phyloP scores from a whole-genome alignment of 1,140 invertebrate species.

The Halotydeus destructor region DNA sequence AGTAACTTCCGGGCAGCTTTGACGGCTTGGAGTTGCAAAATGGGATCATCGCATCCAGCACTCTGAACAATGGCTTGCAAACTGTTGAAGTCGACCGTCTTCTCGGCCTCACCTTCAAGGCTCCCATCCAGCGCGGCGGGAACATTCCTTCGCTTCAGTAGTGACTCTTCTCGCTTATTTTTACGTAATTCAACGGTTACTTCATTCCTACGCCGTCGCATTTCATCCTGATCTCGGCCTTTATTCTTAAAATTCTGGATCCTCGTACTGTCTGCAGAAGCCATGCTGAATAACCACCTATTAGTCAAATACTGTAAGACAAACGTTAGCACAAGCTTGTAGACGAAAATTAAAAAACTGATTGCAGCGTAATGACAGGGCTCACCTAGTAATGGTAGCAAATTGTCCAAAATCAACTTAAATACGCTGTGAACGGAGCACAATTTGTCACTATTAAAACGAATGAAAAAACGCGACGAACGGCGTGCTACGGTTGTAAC shows the following conservation, averaged over 20 bases:
- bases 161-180: constrained; percentile 77
- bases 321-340: too few species aligned
- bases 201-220: constrained; percentile 65
- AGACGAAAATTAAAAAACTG: too few species aligned
- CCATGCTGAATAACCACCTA: too few species aligned
- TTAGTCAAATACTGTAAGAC: too few species aligned
- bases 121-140: constrained; percentile 29
- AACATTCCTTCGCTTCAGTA: constrained; percentile 82
- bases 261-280: too few species aligned
- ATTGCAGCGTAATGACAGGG: too few species aligned
- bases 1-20: constrained; percentile 67
- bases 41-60: constrained; percentile 38
- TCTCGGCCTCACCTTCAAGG: constrained; percentile 32
- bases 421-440: too few species aligned
- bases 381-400: too few species aligned
- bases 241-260: constrained; percentile 20
- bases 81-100: constrained; percentile 24
- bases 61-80: constrained; percentile 24
- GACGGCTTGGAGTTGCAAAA: constrained; percentile 39
- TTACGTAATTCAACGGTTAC: constrained; percentile 73
- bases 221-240: constrained; percentile 33
- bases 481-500: too few species aligned
- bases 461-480: too few species aligned
- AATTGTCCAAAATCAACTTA: too few species aligned
- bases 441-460: too few species aligned